Percentiles rank a stretch among this genome's conserved stretches.
Evolutionary conservation across 35 echinoderm and acorn worm genomes (phyloP).

Genomic region (Ptychodera flava): DNA sequence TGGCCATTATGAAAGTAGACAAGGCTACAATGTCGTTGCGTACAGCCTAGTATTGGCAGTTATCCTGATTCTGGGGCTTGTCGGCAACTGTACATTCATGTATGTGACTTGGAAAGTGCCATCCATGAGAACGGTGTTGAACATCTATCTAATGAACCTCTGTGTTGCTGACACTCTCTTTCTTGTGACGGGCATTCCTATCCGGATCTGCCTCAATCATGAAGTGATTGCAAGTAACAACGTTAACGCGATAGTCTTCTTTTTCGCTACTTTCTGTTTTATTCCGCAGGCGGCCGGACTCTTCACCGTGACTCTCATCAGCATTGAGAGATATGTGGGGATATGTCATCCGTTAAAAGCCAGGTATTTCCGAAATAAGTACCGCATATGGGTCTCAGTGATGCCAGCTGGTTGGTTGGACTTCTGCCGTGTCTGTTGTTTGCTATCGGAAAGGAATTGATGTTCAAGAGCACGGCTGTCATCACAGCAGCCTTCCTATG

Average conservation of each 20-base stretch:
- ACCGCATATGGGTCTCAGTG: neutral
- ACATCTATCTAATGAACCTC: slow-evolving; percentile 63
- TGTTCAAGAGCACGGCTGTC: neutral
- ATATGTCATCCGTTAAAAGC: neutral
- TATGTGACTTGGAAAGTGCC: slow-evolving; percentile 36
- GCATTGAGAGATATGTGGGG: neutral
- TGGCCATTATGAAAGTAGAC: no score
- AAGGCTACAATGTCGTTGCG: no score
- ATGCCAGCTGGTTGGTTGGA: neutral
- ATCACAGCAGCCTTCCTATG: neutral
- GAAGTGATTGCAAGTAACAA: neutral
- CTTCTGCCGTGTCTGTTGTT: neutral
- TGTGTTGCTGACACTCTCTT: slow-evolving; percentile 63
- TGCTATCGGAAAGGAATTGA: neutral
- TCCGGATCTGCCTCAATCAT: neutral
- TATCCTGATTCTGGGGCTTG: slow-evolving; percentile 32
- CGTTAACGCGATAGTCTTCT: neutral
- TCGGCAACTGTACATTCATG: slow-evolving; percentile 48
- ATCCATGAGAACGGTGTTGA: slow-evolving; percentile 61
- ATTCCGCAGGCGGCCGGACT: neutral
- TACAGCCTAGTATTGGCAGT: slow-evolving; percentile 18
- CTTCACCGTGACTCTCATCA: neutral
- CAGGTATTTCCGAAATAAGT: neutral
- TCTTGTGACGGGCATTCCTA: slow-evolving; percentile 33
- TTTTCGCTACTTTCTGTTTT: neutral